Evolutionary conservation across 1,140 invertebrate genomes (phyloP), one percentile per base, ranked within the genome.

Genomic region (Drosophila prosaltans): DNA sequence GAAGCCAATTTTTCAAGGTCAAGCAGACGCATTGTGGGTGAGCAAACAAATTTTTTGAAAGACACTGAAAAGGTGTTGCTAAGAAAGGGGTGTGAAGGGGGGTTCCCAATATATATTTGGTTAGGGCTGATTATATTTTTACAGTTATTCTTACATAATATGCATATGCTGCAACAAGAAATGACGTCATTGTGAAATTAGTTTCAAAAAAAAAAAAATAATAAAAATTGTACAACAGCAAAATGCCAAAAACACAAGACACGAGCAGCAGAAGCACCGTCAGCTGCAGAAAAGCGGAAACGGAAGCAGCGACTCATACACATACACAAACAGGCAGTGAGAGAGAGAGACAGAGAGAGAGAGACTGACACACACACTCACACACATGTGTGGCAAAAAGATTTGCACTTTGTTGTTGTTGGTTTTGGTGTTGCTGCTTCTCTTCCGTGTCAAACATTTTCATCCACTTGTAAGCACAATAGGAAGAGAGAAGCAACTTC

Each of bases 401-500:
- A 74, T 57, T 57, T 88, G 79, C 82, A 86, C 57, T 73, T 72
- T 58, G 67, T 54, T 69, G 48, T 66, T 74, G 39, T 40, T 60
- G 26, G 16, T 45, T n/a, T 21, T 58, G 54, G 9, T 32, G 43
- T 21, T 24, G 57, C 65, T 72, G 36, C 58, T 57, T 48, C 61
- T 48, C 61, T 69, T 76, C 72, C 83, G 84, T 88, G 83, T 88
- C 83, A 89, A 89, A 88, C 80, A 88, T 88, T 88, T 83, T 88
- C 80, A 88, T 88, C 84, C 83, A 88, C 84, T 88, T 88, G 83
- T 88, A 74, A 80, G 80, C 80, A 88, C 83, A 80, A 82, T 88
- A 69, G 66, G 65, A 65, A 63, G 60, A 43, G 65, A 60, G 65
- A 60, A 39, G 45, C 21, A 58, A 74, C 80, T 70, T 88, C 80